Evolutionary conservation across 2,797 vertebrate genomes (phyloP).

Genomic region (Gobionotothen gibberifrons): DNA sequence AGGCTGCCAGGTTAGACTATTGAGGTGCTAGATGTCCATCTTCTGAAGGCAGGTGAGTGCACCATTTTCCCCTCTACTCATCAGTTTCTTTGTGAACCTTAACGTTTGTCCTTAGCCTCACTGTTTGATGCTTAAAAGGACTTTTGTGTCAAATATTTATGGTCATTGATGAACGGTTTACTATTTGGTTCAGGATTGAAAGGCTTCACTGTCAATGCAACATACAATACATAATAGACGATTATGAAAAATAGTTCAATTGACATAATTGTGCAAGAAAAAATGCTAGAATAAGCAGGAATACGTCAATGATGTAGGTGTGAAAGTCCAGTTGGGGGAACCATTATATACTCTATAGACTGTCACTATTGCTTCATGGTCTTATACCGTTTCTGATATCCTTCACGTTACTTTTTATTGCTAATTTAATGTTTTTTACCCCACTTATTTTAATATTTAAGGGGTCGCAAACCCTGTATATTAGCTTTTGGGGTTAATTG

Average conservation of each 20-base stretch:
- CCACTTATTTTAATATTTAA: no score
- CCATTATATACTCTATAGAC: background rate
- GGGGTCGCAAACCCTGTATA: no score
- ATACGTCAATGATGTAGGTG: no score
- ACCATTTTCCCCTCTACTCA: slow-evolving; percentile 16
- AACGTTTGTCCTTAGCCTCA: background rate
- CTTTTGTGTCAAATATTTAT: background rate
- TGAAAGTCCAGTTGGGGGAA: background rate
- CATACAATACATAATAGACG: no score
- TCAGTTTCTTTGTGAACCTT: background rate
- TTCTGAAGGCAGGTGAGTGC: slow-evolving; percentile 83
- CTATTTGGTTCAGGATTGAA: no score
- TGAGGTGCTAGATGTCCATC: slow-evolving; percentile 80
- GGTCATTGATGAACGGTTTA: background rate
- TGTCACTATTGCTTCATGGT: background rate
- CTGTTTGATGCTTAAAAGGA: slow-evolving; percentile 1
- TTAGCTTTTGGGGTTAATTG: background rate
- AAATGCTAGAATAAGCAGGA: no score
- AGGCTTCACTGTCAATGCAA: no score
- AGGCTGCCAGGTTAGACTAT: slow-evolving; percentile 79
- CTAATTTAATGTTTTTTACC: background rate
- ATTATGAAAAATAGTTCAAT: no score
- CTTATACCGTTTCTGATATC: background rate
- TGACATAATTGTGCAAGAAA: no score
- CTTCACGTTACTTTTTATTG: background rate